Evolutionary conservation across 2,888 invertebrate genomes (phyloP).

Genomic region (Nomada fucata): DNA sequence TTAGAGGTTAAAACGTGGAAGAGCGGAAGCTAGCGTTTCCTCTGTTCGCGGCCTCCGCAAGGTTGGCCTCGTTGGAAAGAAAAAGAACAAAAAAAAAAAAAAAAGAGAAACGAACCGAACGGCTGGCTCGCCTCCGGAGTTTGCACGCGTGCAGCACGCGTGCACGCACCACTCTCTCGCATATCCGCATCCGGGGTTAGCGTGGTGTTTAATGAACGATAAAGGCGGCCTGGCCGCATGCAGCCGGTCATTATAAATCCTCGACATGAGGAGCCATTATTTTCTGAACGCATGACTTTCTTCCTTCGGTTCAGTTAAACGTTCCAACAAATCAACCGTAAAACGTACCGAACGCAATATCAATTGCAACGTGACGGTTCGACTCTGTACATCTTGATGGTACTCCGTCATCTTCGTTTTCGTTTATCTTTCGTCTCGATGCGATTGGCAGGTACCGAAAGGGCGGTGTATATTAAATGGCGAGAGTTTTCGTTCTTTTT

Average conservation of each 20-base stretch:
- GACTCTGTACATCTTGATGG: too few relatives aligned
- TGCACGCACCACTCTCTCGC: slow-evolving; percentile 45
- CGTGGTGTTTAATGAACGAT: slow-evolving; percentile 69
- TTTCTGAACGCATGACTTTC: slow-evolving; percentile 22
- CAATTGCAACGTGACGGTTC: neutral
- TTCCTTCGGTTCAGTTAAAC: neutral
- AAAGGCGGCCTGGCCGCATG: slow-evolving; percentile 53
- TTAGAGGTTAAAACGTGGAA: slow-evolving; percentile 58
- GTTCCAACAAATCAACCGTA: neutral
- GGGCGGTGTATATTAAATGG: too few relatives aligned
- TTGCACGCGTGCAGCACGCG: slow-evolving; percentile 50
- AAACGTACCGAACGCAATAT: neutral
- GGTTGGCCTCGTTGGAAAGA: slow-evolving; percentile 55
- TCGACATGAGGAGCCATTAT: slow-evolving; percentile 44
- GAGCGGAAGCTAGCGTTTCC: slow-evolving; percentile 75
- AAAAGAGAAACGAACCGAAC: neutral
- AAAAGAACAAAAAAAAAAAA: slow-evolving; percentile 16
- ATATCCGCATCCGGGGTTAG: slow-evolving; percentile 69
- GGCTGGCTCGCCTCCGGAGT: slow-evolving; percentile 16
- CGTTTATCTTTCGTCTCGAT: too few relatives aligned
- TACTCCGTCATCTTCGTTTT: too few relatives aligned
- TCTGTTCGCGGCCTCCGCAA: slow-evolving; percentile 67
- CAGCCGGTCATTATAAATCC: slow-evolving; percentile 61
- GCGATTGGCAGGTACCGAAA: too few relatives aligned
- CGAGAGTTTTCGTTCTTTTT: too few relatives aligned